These are phyloP conservation scores for Ochropleura leucogaster DNA, from an alignment of 2,888 invertebrate genomes.

Conservation along the genomic window DNA sequence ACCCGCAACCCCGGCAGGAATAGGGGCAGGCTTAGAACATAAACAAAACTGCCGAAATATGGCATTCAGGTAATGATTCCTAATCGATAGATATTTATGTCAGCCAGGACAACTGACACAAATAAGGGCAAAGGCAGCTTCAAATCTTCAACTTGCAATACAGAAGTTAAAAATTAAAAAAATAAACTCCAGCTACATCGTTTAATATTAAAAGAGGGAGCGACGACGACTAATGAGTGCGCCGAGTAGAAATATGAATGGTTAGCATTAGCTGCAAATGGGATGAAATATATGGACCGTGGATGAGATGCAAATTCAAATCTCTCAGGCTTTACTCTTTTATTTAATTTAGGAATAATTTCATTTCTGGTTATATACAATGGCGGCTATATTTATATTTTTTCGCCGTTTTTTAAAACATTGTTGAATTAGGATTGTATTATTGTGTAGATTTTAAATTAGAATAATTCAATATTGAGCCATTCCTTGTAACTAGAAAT, in stretches of 20 bases:
- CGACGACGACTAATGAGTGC: slow-evolving; percentile 50
- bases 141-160: neutral
- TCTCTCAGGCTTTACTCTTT: slow-evolving; percentile 15
- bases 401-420: too few relatives aligned
- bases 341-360: slow-evolving; percentile 5
- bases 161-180: neutral
- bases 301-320: slow-evolving; percentile 44
- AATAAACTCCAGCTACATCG: slow-evolving; percentile 20
- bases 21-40: neutral
- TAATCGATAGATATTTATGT: neutral
- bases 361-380: neutral
- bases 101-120: neutral
- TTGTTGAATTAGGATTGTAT: too few relatives aligned
- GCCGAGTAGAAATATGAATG: slow-evolving; percentile 48
- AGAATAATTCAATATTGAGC: too few relatives aligned
- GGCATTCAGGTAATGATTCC: too few relatives aligned
- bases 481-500: too few relatives aligned
- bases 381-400: neutral
- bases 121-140: neutral
- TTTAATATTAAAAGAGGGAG: slow-evolving; percentile 20
- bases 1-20: neutral
- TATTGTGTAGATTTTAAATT: too few relatives aligned
- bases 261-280: slow-evolving; percentile 46
- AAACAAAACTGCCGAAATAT: neutral
- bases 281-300: slow-evolving; percentile 48